Conservation (phyloP, 2,113 vertebrate genomes). For the Alosa alosa region DNA sequence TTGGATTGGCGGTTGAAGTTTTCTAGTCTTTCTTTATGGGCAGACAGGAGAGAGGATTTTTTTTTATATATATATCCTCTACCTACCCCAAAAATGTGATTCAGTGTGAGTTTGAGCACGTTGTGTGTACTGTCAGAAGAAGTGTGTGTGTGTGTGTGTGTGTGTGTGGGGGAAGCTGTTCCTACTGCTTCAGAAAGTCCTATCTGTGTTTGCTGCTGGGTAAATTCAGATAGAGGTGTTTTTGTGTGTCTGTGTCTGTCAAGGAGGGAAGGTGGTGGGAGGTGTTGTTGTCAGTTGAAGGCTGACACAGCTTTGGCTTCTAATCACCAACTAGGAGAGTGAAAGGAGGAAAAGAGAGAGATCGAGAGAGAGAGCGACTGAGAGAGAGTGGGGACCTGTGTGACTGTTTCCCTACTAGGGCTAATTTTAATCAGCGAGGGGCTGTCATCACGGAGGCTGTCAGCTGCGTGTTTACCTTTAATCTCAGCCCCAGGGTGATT, state of each 20-base stretch:
- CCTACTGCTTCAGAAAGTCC: background rate
- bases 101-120: background rate
- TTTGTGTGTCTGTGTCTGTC: conserved; percentile 24
- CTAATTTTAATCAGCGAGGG: conserved; percentile 87
- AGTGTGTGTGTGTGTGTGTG: conserved; percentile 1
- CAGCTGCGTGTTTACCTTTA: conserved; percentile 83
- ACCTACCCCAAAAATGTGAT: background rate
- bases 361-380: background rate
- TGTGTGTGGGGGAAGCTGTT: too few species aligned
- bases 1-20: background rate
- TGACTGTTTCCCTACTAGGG: conserved; percentile 63
- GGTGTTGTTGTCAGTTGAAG: conserved; percentile 42
- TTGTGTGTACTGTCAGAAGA: background rate
- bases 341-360: background rate
- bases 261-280: conserved; percentile 36
- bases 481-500: conserved; percentile 81
- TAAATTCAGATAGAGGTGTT: background rate
- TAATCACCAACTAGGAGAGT: conserved; percentile 57
- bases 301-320: conserved; percentile 64
- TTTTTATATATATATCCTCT: too few species aligned
- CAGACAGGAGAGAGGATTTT: background rate
- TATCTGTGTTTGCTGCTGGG: background rate
- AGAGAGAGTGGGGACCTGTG: conserved; percentile 21
- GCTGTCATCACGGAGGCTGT: conserved; percentile 78
- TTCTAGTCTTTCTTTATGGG: background rate